Conservation (phyloP, 2,113 vertebrate species). For the Coptodon bakossiorum region DNA sequence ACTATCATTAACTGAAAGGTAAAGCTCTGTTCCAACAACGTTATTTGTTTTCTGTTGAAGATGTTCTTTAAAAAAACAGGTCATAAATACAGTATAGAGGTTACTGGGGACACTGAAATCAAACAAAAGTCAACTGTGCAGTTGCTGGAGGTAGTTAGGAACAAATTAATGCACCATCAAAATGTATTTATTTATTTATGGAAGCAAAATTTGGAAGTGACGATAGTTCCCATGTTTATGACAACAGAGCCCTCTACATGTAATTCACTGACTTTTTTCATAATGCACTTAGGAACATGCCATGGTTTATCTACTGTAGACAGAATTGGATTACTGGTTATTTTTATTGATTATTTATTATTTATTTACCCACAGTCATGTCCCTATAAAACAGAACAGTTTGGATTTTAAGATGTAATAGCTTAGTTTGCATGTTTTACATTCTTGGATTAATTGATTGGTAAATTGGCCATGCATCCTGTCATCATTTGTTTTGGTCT, state of each 20-base stretch:
- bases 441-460: neutral
- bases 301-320: neutral
- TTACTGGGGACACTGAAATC: neutral
- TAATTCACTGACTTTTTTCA: neutral
- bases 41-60: neutral
- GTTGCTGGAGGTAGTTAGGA: neutral
- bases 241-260: neutral
- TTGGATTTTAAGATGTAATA: neutral
- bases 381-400: neutral
- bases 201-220: neutral
- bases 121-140: neutral
- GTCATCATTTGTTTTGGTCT: neutral
- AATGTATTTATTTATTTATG: neutral
- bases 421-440: neutral
- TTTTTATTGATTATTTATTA: neutral
- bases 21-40: neutral
- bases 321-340: neutral
- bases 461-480: neutral
- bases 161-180: neutral
- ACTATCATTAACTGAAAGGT: neutral
- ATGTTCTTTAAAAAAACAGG: neutral
- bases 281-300: neutral
- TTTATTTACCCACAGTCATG: neutral
- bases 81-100: neutral
- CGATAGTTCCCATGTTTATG: neutral